Percentiles rank a stretch among this genome's conserved stretches.
phyloP scores from a whole-genome alignment of 2,113 vertebrate species.

The Lophochroa leadbeateri region DNA sequence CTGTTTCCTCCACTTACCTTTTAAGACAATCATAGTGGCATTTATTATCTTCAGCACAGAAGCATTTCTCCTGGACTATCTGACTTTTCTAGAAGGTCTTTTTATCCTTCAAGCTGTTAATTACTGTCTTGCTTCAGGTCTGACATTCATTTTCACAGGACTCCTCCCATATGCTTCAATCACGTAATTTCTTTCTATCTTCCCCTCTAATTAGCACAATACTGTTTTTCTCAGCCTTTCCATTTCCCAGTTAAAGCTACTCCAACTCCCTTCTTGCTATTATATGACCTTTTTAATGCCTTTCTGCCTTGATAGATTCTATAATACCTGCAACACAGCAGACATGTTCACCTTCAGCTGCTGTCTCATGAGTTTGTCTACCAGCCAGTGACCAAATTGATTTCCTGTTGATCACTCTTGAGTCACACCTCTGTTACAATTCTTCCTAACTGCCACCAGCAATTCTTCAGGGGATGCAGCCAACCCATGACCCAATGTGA shows the following conservation, averaged over 20 bases:
- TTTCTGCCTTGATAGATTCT: neutral
- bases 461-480: neutral
- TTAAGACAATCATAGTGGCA: neutral
- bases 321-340: neutral
- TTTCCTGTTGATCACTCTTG: neutral
- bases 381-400: neutral
- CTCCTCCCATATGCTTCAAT: neutral
- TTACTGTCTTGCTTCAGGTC: neutral
- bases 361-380: neutral
- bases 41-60: neutral
- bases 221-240: neutral
- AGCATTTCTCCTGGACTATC: neutral
- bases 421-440: neutral
- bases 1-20: neutral
- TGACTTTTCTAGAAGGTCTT: neutral
- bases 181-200: neutral
- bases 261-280: neutral
- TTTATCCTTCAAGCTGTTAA: neutral
- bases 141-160: conserved; percentile 3
- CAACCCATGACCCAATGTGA: neutral
- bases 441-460: neutral
- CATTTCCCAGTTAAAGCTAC: neutral
- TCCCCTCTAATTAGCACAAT: neutral
- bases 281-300: neutral
- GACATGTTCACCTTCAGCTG: neutral